These are phyloP conservation scores for Scaptodrosophila latifasciaeformis DNA, from an alignment of 2,888 invertebrate species.

Conservation along the genomic window DNA sequence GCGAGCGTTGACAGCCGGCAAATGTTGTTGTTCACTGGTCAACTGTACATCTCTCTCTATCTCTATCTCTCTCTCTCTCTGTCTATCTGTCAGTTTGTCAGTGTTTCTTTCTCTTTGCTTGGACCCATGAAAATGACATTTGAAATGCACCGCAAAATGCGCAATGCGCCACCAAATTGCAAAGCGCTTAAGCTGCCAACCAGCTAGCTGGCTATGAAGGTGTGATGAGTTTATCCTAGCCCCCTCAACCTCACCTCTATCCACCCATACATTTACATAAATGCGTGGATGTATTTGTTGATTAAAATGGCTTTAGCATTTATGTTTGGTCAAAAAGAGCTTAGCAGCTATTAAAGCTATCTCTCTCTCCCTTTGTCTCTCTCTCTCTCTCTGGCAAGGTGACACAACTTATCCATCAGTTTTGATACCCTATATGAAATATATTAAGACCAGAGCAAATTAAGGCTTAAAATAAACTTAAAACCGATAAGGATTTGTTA, in stretches of 20 bases:
- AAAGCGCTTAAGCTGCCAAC: slow-evolving; percentile 40
- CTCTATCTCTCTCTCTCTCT: too few relatives aligned
- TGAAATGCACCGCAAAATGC: slow-evolving; percentile 58
- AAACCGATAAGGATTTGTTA: too few relatives aligned
- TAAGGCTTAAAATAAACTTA: too few relatives aligned
- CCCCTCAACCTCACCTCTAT: neutral
- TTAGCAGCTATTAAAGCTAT: slow-evolving; percentile 21
- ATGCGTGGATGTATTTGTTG: slow-evolving; percentile 31
- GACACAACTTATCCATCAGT: too few relatives aligned
- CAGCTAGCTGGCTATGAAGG: neutral
- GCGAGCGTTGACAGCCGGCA: too few relatives aligned
- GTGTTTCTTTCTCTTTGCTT: too few relatives aligned
- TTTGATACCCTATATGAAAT: too few relatives aligned
- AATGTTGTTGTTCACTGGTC: too few relatives aligned
- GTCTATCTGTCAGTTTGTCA: slow-evolving; percentile 3
- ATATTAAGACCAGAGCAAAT: too few relatives aligned
- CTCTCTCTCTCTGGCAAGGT: too few relatives aligned
- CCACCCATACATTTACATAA: neutral
- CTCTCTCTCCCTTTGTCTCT: neutral
- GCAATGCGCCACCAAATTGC: slow-evolving; percentile 33
- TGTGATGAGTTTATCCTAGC: neutral
- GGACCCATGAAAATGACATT: too few relatives aligned
- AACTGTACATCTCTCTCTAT: too few relatives aligned
- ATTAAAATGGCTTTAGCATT: slow-evolving; percentile 57
- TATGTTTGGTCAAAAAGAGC: slow-evolving; percentile 4